Evolutionary conservation across 1,140 invertebrate genomes (phyloP), one percentile per base, ranked within the genome.

Genomic region (Cydia splendana): DNA sequence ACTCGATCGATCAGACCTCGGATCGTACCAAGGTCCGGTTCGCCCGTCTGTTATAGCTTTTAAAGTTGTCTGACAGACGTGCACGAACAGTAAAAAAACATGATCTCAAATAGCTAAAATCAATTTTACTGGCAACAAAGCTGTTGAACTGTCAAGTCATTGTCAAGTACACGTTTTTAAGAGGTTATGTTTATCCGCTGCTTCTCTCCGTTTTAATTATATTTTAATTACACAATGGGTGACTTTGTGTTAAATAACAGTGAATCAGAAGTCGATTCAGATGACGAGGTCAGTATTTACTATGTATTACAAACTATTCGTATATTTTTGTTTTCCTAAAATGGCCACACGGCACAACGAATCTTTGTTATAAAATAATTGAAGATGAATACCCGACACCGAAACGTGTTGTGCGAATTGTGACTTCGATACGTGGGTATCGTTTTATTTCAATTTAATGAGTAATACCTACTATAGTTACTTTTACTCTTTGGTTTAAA

Each of bases 161-260:
- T 71, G 28, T 71, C n/a, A 53, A 53, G 18, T 75, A 24, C 67
- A 71, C 67, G 67, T 71, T 71, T 71, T 45, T 9, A 18, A 18
- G 7, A 71, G 75, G 75, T 75, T 75, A 75, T 75, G 45, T 75
- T 75, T 75, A 18, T 20, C 2, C 34, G 38, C 15, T 71, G 67
- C 12, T 69, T 75, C 3, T 24, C n/a, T 57, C 12, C 5, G 9
- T 24, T 30, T 30, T 48, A 65, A 75, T 13, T 75, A 18, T 9
- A 42, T 18, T 34, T 12, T 24, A 65, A 13, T 38, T 65, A 13
- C 12, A 65, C 9, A 81, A 90, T 91, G 88, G 87, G 78, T 76
- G 91, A 93, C 76, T 93, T 93, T 86, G 79, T 91, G 28, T 69
- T 93, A 65, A 91, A 93, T 75, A 88, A 91, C 76, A 90, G 88